Evolutionary conservation across 2,113 vertebrate species (phyloP), one percentile per base, ranked within the genome.

Genomic region (Ploceus nigricollis): DNA sequence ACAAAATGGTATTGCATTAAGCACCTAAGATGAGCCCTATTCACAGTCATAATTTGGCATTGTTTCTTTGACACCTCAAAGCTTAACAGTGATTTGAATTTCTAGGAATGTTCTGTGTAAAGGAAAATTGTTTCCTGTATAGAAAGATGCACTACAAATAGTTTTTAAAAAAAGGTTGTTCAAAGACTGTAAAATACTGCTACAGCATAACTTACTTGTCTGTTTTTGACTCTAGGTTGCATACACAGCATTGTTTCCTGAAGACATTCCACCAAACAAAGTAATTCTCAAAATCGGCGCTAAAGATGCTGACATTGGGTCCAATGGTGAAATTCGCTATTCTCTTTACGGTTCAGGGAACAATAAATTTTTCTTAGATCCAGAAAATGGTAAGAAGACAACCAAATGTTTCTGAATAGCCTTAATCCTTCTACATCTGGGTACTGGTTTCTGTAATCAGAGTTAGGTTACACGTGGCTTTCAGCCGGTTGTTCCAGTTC

Each of bases 341-440:
- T 98, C 99, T 13, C 97, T 99, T 42, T 98, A 98, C 40, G 99
- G 99, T 71, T 79, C 97, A 37, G 98, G 99, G 56, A 98, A 98
- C 57, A 98, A 98, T 82, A 98, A 99, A 94, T 99, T 99, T 97
- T 98, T 97, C 89, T 98, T 99, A 82, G 98, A 99, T 95, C 96
- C 98, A 51, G 99, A 99, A 96, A 99, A 97, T 13, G 99, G 99
- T 99, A 98, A 98, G 98, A 56, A 51, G 48, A 54, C 60, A 85
- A 90, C 18, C 84, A n/a, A 78, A 45, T 92, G 8, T 92, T 91
- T 84, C 65, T 37, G 40, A 77, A 66, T 86, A 73, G 19, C 22
- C 15, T 87, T 90, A 73, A 57, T 44, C 37, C 28, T 35, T 86
- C 5, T 25, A 25, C 60, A 39, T 33, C 44, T 58, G 40, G 11